Percentiles rank a stretch among this genome's conserved stretches.
Conservation (phyloP, 2,797 vertebrate genomes). For the Cephalopachus bancanus region DNA sequence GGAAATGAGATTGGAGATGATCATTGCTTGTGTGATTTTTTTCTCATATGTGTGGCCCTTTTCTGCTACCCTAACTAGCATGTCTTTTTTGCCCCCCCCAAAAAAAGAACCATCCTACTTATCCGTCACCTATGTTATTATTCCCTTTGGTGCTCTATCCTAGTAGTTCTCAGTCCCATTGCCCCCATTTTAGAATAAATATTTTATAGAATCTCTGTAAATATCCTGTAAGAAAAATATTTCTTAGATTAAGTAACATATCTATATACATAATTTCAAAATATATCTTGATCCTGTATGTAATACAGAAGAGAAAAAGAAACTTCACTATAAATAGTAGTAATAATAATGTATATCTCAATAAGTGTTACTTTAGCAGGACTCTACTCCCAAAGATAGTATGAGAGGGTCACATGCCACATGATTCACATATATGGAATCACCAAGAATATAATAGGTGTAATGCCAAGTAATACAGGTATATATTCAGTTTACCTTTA, state of each 20-base stretch:
- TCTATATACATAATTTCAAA: background rate
- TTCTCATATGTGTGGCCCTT: background rate
- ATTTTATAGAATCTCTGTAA: background rate
- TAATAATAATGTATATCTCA: background rate
- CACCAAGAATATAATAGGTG: background rate
- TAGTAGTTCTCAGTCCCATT: background rate
- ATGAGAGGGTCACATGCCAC: background rate
- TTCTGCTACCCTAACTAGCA: background rate
- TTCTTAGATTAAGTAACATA: background rate
- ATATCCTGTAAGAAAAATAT: background rate
- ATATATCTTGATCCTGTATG: background rate
- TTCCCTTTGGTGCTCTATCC: background rate
- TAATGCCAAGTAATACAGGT: background rate
- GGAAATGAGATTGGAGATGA: background rate
- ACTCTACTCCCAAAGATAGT: background rate
- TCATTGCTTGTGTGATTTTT: background rate
- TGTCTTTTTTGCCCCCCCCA: background rate
- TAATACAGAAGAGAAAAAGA: constrained; percentile 5
- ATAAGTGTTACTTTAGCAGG: background rate
- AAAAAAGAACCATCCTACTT: background rate
- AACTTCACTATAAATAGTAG: background rate
- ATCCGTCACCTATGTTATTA: background rate
- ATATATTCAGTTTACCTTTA: background rate
- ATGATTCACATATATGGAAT: background rate
- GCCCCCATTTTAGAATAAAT: background rate